Conservation (phyloP, 2,797 vertebrate genomes). For the Acridotheres tristis region DNA sequence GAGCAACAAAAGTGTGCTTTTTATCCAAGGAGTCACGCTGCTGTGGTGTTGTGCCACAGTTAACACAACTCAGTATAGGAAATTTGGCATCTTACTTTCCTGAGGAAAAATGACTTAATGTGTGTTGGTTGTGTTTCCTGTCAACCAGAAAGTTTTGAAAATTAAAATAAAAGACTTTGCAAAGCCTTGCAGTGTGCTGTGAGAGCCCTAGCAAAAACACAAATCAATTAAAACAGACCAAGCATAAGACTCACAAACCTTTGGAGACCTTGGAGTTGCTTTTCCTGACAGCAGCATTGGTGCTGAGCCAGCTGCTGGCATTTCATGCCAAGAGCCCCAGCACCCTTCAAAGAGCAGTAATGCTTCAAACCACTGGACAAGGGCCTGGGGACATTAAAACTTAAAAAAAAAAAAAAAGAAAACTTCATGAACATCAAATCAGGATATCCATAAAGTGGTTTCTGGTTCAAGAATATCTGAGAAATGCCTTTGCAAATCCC, state of each 20-base stretch:
- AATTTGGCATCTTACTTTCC: background rate
- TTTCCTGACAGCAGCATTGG: background rate
- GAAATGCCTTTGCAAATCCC: background rate
- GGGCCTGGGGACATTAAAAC: background rate
- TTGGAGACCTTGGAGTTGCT: background rate
- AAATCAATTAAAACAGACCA: conserved; percentile 10
- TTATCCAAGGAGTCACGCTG: background rate
- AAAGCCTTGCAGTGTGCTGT: background rate
- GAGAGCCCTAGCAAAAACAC: background rate
- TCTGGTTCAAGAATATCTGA: background rate
- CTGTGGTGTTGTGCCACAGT: background rate
- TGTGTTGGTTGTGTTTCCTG: background rate
- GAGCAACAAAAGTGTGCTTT: background rate
- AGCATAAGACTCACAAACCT: background rate
- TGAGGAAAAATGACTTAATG: background rate
- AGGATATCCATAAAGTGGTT: background rate
- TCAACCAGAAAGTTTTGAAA: background rate
- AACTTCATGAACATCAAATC: background rate
- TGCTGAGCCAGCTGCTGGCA: background rate
- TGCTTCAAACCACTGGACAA: background rate
- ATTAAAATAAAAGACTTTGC: background rate
- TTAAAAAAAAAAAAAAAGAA: background rate
- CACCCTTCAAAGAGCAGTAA: background rate
- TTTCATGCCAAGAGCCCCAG: accelerated
- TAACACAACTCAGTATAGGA: background rate